A percentile compares a stretch with the other conserved stretches of the same genome.
Conservation (phyloP, 2,113 vertebrate genomes). For the Cynopterus brachyotis region DNA sequence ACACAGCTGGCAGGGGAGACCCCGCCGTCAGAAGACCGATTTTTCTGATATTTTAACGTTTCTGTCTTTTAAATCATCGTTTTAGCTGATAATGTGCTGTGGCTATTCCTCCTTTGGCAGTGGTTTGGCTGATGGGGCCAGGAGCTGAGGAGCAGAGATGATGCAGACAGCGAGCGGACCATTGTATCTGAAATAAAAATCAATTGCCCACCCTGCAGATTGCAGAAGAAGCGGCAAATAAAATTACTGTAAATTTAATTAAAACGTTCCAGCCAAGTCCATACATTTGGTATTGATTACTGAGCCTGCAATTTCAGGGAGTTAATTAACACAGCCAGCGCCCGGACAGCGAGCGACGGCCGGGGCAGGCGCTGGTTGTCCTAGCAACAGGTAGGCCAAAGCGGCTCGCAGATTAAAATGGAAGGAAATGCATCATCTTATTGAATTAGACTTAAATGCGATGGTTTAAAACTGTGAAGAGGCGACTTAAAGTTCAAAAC, state of each 20-base stretch:
- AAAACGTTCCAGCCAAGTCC: constrained; percentile 82
- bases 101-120: constrained; percentile 53
- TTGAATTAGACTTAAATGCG: constrained; percentile 73
- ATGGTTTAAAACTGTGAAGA: constrained; percentile 73
- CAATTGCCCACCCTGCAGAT: constrained; percentile 70
- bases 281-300: constrained; percentile 84
- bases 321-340: constrained; percentile 77
- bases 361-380: constrained; percentile 81
- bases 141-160: constrained; percentile 57
- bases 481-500: constrained; percentile 68
- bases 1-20: background rate
- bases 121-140: constrained; percentile 12
- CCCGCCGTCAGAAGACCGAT: constrained; percentile 7
- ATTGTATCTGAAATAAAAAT: constrained; percentile 73
- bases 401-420: constrained; percentile 75
- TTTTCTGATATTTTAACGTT: constrained; percentile 38
- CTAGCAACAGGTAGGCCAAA: constrained; percentile 82
- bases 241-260: constrained; percentile 84
- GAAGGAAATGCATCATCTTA: constrained; percentile 74
- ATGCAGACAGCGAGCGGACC: constrained; percentile 50
- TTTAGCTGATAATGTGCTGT: constrained; percentile 27
- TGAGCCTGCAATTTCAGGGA: constrained; percentile 79
- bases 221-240: constrained; percentile 76
- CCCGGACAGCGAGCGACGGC: constrained; percentile 50
- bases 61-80: background rate